phyloP scores from a whole-genome alignment of 1,140 invertebrate species.

The Dinothrombium tinctorium region DNA sequence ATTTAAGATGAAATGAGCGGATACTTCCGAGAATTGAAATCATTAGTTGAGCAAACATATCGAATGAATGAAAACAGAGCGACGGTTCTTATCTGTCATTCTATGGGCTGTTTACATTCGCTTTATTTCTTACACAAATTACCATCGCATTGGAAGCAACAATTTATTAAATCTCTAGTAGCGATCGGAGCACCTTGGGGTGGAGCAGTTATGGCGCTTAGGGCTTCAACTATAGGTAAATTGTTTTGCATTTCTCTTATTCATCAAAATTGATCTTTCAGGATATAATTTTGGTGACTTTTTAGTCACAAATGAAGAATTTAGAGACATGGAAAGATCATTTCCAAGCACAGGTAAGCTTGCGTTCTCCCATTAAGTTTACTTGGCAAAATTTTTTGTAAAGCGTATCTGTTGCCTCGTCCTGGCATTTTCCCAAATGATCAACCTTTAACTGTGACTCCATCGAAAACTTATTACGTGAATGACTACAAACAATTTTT shows the following conservation, averaged over 20 bases:
- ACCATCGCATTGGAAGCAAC: slow-evolving; percentile 62
- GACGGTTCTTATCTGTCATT: slow-evolving; percentile 68
- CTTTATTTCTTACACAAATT: slow-evolving; percentile 61
- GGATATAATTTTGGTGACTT: slow-evolving; percentile 78
- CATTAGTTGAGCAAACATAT: slow-evolving; percentile 64
- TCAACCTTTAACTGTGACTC: slow-evolving; percentile 54
- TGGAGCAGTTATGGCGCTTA: slow-evolving; percentile 71
- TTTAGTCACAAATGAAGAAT: slow-evolving; percentile 44
- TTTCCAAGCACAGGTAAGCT: slow-evolving; percentile 79
- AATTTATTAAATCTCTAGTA: slow-evolving; percentile 56
- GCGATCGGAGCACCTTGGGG: slow-evolving; percentile 71
- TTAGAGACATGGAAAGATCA: slow-evolving; percentile 67
- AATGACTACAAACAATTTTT: slow-evolving; percentile 62
- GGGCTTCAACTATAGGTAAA: slow-evolving; percentile 78
- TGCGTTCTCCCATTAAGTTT: slow-evolving; percentile 54
- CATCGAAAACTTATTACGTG: slow-evolving; percentile 57
- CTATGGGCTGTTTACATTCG: slow-evolving; percentile 78
- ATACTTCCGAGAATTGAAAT: slow-evolving; percentile 49
- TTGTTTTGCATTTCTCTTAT: too few relatives aligned
- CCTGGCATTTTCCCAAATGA: slow-evolving; percentile 53
- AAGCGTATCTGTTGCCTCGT: slow-evolving; percentile 77
- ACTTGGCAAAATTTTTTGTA: too few relatives aligned
- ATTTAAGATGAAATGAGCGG: slow-evolving; percentile 56
- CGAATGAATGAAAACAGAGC: slow-evolving; percentile 42
- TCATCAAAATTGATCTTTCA: too few relatives aligned